Percentiles rank a stretch among this genome's conserved stretches.
phyloP scores from a whole-genome alignment of 2,888 invertebrate species.

The Parnassius apollo region DNA sequence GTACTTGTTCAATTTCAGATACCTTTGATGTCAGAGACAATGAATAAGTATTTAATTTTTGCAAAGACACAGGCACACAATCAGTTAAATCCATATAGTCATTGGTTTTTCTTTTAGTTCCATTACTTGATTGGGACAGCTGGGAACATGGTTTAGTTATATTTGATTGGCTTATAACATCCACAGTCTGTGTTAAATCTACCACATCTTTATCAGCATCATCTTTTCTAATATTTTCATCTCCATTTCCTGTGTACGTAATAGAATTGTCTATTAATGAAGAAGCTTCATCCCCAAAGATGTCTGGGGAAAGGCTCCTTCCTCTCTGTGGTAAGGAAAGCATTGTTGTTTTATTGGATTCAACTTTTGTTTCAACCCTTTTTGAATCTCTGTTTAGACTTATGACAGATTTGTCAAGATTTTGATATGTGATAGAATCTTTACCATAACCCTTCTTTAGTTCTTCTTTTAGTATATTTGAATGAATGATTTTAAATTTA shows the following conservation, averaged over 20 bases:
- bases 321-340: neutral
- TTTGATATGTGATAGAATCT: neutral
- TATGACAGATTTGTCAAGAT: neutral
- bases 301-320: conserved; percentile 69
- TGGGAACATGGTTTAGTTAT: neutral
- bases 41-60: conserved; percentile 26
- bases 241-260: neutral
- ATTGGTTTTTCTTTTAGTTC: conserved; percentile 32
- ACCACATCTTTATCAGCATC: conserved; percentile 27
- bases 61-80: conserved; percentile 39
- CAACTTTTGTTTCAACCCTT: neutral
- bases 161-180: conserved; percentile 21
- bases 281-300: conserved; percentile 70
- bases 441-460: neutral
- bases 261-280: conserved; percentile 33
- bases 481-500: conserved; percentile 25
- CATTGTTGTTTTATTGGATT: conserved; percentile 6
- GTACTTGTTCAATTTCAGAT: conserved; percentile 46
- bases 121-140: neutral
- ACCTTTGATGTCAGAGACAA: conserved; percentile 34
- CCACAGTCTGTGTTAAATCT: conserved; percentile 17
- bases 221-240: conserved; percentile 21
- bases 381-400: neutral
- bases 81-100: conserved; percentile 54
- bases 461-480: conserved; percentile 1